Base-by-base conservation (phyloP, 2,888 invertebrate genomes). In the Cactoblastis cactorum region DNA sequence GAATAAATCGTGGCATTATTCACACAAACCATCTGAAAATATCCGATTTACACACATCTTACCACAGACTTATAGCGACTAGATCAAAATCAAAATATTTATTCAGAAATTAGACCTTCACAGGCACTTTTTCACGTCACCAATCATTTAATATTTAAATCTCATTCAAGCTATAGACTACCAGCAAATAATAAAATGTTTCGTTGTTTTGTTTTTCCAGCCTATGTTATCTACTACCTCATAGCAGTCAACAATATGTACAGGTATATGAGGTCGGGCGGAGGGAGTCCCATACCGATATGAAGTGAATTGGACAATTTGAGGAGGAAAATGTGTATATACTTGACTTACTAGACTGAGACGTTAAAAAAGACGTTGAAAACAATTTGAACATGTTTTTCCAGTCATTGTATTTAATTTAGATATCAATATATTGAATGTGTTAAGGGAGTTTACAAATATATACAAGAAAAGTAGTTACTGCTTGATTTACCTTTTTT, bases 201-300 rank as follows among this genome's bases (percentile, higher is more conserved):
- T 5, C 5, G 22, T 5, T 34, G 5, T 11, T 49, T 59, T 52
- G 54, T 52, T 49, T 4, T 84, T 83, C 17, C 83, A 88, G 88
- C 63, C 0, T 88, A 82, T 60, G 80, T 83, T 3, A 14, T 82
- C 3, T 87, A 80, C 62, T 85, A 85, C 59, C 52, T 86, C 57
- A 70, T 77, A 19, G 72, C 84, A 48, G 73, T 88, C 28, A 86
- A 87, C 71, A 85, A 85, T 19, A 61, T 83, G 9, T 86, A 85
- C 59, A 67, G 76, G 14, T 72, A 77, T 8, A 83, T 88, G 80
- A 86, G 87, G 64, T 72, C 76, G 66, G 56, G 71, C 0, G 82
- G 79, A 54, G 84, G 80, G 9, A 85, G 78, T 49, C 74, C 79
- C 2, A 74, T 85, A 41, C 87, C 88, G 0, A 74, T 87, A 54